These are phyloP conservation scores for Epinotia ramella DNA, from an alignment of 2,888 invertebrate genomes.

Conservation along the genomic window DNA sequence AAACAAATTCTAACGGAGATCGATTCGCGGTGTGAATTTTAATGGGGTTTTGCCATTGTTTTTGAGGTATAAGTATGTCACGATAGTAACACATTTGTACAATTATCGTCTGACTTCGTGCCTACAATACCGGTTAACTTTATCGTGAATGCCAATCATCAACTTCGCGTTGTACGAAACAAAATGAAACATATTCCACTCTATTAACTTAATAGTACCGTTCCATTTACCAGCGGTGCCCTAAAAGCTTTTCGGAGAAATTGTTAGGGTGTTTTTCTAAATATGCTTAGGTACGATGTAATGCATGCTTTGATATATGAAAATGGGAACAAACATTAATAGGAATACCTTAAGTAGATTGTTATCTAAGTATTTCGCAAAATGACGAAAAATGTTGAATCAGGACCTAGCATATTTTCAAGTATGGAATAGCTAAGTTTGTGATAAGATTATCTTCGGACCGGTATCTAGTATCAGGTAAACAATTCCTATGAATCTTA, in stretches of 20 bases:
- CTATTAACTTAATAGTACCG: constrained; percentile 14
- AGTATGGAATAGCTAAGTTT: constrained; percentile 5
- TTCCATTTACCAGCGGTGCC: constrained; percentile 31
- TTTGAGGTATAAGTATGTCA: background rate
- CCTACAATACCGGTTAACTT: background rate
- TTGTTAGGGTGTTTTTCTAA: background rate
- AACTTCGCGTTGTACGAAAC: constrained; percentile 8
- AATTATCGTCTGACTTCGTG: background rate
- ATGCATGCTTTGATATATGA: constrained; percentile 1
- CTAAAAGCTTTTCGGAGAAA: constrained; percentile 39
- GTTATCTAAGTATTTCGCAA: background rate
- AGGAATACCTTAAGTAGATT: background rate
- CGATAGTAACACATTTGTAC: background rate
- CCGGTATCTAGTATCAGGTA: background rate
- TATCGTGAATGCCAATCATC: constrained; percentile 35
- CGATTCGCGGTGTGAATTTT: background rate
- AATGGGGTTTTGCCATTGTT: background rate
- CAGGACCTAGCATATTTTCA: background rate
- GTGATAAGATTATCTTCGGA: constrained; percentile 14
- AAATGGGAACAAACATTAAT: background rate
- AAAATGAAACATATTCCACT: constrained; percentile 8
- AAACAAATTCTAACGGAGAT: background rate
- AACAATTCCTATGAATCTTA: background rate
- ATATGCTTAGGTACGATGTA: background rate
- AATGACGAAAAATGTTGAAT: background rate